Percentiles rank a stretch among this genome's conserved stretches.
Evolutionary conservation across 2,888 invertebrate genomes (phyloP).

Genomic region (Drosophila dives): DNA sequence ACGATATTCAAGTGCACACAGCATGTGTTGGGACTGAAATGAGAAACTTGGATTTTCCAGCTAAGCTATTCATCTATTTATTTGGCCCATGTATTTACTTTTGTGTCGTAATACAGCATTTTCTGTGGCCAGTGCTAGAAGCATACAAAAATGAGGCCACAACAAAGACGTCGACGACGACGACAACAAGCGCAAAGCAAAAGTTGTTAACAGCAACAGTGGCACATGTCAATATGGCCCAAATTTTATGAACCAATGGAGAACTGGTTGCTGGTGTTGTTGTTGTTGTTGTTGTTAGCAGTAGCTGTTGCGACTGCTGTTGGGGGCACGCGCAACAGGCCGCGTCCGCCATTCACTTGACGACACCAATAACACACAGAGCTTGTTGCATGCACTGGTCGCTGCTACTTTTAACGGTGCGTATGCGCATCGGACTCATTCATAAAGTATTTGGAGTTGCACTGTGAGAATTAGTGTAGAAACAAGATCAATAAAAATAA

Average conservation of each 20-base stretch:
- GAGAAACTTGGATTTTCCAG: slow-evolving; percentile 5
- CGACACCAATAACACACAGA: slow-evolving; percentile 36
- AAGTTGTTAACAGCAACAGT: slow-evolving; percentile 54
- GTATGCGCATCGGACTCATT: slow-evolving; percentile 60
- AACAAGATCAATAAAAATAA: background rate
- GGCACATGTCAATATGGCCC: slow-evolving; percentile 78
- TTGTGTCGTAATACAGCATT: slow-evolving; percentile 45
- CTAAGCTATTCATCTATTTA: background rate
- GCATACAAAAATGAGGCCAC: slow-evolving; percentile 52
- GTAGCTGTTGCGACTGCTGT: slow-evolving; percentile 6
- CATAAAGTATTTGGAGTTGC: slow-evolving; percentile 48
- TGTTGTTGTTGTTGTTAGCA: slow-evolving; percentile 24
- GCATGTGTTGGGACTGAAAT: background rate
- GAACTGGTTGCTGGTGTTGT: slow-evolving; percentile 66
- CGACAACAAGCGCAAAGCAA: slow-evolving; percentile 42
- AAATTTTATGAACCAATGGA: slow-evolving; percentile 64
- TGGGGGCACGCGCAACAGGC: slow-evolving; percentile 71
- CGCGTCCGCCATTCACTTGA: slow-evolving; percentile 63
- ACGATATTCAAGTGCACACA: slow-evolving; percentile 20
- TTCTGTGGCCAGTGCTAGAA: slow-evolving; percentile 54
- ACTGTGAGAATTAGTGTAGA: slow-evolving; percentile 19
- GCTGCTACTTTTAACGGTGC: slow-evolving; percentile 51
- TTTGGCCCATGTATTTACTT: slow-evolving; percentile 11
- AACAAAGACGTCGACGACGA: slow-evolving; percentile 21
- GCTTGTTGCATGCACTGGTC: slow-evolving; percentile 28